These are phyloP conservation scores for Argyresthia goedartella DNA, from an alignment of 2,888 invertebrate species.

Conservation along the genomic window DNA sequence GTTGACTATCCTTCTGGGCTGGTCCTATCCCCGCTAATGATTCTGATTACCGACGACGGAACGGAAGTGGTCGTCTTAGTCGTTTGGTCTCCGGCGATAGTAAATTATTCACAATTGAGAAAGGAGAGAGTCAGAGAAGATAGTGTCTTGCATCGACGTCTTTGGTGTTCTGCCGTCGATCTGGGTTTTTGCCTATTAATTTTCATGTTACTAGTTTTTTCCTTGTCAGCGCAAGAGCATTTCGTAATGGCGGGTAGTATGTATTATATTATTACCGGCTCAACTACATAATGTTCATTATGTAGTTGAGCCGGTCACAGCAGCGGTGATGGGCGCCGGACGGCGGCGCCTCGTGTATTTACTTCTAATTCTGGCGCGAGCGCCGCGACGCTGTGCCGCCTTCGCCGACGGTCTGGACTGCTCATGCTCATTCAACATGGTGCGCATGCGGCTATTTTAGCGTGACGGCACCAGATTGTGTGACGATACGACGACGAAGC, in stretches of 20 bases:
- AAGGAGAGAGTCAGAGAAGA: no score
- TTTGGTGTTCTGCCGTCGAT: no score
- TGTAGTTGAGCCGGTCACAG: conserved; percentile 10
- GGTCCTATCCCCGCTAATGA: background rate
- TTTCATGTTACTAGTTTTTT: background rate
- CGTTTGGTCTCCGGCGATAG: no score
- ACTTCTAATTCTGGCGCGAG: conserved; percentile 70
- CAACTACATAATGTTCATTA: conserved; percentile 9
- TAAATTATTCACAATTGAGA: no score
- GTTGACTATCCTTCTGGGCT: background rate
- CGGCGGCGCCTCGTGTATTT: conserved; percentile 63
- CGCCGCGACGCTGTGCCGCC: conserved; percentile 55
- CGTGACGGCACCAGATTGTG: conserved; percentile 27
- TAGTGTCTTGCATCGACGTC: no score
- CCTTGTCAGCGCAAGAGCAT: background rate
- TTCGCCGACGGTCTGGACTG: conserved; percentile 27
- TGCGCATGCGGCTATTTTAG: conserved; percentile 62
- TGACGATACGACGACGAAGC: no score
- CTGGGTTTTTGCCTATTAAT: no score
- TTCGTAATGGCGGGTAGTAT: background rate
- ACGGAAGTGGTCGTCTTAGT: no score
- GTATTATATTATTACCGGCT: no score
- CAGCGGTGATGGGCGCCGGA: conserved; percentile 11
- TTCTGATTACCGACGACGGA: background rate
- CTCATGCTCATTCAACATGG: conserved; percentile 57